Evolutionary conservation across 2,888 invertebrate species (phyloP).

Genomic region (Plebejus argus): DNA sequence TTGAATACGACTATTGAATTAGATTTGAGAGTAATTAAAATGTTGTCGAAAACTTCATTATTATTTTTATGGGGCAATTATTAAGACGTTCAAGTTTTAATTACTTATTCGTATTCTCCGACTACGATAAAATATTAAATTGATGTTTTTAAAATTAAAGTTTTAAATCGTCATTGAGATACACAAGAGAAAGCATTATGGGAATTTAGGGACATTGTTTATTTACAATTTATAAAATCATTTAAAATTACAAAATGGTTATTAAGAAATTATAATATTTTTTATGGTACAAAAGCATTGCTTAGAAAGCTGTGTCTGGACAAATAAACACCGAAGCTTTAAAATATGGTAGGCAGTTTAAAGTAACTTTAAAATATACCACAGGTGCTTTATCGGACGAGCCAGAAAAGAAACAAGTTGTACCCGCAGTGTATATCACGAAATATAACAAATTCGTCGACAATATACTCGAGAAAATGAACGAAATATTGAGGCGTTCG

Average conservation of each 20-base stretch:
- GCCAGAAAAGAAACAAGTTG: slow-evolving; percentile 60
- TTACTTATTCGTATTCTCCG: neutral
- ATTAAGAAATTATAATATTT: neutral
- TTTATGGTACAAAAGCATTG: neutral
- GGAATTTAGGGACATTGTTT: neutral
- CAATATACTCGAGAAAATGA: slow-evolving; percentile 90
- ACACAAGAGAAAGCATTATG: neutral
- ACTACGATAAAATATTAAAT: neutral
- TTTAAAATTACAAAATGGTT: neutral
- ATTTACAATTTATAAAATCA: neutral
- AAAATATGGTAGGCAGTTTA: neutral
- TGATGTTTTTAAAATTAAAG: neutral
- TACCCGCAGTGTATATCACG: slow-evolving; percentile 87
- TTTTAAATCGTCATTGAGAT: neutral
- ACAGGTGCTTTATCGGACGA: slow-evolving; percentile 75
- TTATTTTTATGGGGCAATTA: neutral
- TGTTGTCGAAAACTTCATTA: neutral
- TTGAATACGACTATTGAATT: slow-evolving; percentile 4
- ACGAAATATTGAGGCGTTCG: slow-evolving; percentile 87
- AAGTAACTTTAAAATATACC: slow-evolving; percentile 29
- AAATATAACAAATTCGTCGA: slow-evolving; percentile 94
- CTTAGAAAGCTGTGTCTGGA: neutral
- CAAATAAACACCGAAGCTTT: neutral
- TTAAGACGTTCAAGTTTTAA: neutral
- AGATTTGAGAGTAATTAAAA: neutral